Evolutionary conservation across 2,113 vertebrate species (phyloP).

Genomic region (Miniopterus natalensis): DNA sequence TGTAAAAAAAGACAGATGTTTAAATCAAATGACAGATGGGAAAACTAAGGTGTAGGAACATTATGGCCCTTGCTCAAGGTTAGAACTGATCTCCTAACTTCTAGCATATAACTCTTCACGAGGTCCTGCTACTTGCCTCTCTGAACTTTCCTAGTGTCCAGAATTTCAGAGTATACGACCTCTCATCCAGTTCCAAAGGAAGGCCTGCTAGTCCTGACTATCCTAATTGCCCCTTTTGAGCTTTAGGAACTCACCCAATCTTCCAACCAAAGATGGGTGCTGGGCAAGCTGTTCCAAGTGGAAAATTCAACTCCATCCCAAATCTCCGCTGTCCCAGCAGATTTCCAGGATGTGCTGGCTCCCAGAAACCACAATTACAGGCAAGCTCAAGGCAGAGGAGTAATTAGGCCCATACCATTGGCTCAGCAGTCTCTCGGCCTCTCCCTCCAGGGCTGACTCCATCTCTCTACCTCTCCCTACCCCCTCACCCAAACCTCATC

Average conservation of each 20-base stretch:
- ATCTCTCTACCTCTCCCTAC: conserved; percentile 9
- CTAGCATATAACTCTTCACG: background rate
- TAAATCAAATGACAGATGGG: background rate
- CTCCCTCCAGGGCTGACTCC: conserved; percentile 66
- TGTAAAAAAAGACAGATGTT: background rate
- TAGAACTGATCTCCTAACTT: background rate
- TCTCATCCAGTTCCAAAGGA: background rate
- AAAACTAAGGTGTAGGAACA: background rate
- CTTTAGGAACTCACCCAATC: conserved; percentile 2
- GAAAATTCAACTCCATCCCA: conserved; percentile 79
- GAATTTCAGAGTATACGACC: background rate
- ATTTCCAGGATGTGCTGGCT: conserved; percentile 74
- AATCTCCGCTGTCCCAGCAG: conserved; percentile 70
- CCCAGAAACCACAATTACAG: conserved; percentile 86
- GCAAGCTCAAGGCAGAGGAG: conserved; percentile 73
- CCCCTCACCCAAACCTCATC: background rate
- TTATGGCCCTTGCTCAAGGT: background rate
- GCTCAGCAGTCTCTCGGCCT: conserved; percentile 80
- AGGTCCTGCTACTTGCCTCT: background rate
- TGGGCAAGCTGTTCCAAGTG: conserved; percentile 69
- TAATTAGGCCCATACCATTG: conserved; percentile 82
- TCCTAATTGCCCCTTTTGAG: conserved; percentile 49
- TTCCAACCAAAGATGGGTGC: conserved; percentile 36
- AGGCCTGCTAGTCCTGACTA: background rate
- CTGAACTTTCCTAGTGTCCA: background rate